Conservation (phyloP, 2,888 invertebrate species). For the Ernsta delagoae region DNA sequence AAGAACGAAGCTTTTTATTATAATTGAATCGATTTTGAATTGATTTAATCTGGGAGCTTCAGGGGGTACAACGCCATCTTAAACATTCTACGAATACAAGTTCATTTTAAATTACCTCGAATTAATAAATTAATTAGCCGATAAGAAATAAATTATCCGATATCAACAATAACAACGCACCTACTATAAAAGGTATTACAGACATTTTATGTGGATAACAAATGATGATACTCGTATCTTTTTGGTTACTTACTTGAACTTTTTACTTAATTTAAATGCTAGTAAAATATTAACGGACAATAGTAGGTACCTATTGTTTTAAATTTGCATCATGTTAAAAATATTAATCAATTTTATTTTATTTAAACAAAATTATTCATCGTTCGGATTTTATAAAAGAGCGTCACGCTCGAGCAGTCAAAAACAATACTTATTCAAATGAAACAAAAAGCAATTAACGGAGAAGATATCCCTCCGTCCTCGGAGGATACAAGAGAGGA, state of each 20-base stretch:
- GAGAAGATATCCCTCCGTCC: slow-evolving; percentile 80
- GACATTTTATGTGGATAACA: slow-evolving; percentile 28
- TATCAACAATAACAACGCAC: too few relatives aligned
- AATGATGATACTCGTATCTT: too few relatives aligned
- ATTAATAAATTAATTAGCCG: slow-evolving; percentile 79
- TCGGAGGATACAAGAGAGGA: slow-evolving; percentile 74
- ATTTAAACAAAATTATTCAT: slow-evolving; percentile 78
- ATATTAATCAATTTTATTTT: slow-evolving; percentile 47
- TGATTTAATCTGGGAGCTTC: slow-evolving; percentile 12
- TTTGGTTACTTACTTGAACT: too few relatives aligned
- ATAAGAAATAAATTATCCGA: too few relatives aligned
- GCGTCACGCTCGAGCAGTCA: slow-evolving; percentile 78
- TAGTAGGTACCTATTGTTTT: too few relatives aligned
- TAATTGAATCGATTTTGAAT: slow-evolving; percentile 11
- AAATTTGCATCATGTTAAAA: too few relatives aligned
- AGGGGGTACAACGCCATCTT: slow-evolving; percentile 39
- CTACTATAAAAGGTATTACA: too few relatives aligned
- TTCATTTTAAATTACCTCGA: slow-evolving; percentile 64
- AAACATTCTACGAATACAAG: slow-evolving; percentile 63
- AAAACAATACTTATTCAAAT: slow-evolving; percentile 85
- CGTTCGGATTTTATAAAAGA: slow-evolving; percentile 73
- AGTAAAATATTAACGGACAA: too few relatives aligned
- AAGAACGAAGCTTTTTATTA: slow-evolving; percentile 22
- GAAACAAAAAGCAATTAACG: slow-evolving; percentile 85
- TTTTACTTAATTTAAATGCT: too few relatives aligned